phyloP scores from a whole-genome alignment of 2,113 vertebrate species.

The Clarias macrocephalus region DNA sequence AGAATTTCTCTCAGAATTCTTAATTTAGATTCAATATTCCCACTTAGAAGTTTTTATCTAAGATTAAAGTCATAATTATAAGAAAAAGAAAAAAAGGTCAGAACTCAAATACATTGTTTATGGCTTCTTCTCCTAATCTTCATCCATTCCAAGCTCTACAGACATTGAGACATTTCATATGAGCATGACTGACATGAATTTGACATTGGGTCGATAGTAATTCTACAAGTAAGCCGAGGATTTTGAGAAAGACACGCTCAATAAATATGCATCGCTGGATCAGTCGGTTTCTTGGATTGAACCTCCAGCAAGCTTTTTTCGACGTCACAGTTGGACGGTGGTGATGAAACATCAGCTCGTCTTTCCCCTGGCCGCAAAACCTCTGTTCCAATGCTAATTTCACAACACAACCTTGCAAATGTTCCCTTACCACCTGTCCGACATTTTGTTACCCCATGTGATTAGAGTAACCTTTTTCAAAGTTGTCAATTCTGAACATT shows the following conservation, averaged over 20 bases:
- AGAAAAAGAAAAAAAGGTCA: too few relatives aligned
- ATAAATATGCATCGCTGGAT: neutral
- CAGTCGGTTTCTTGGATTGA: neutral
- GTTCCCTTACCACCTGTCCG: neutral
- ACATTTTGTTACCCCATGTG: neutral
- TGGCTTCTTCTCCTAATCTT: too few relatives aligned
- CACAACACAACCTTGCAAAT: neutral
- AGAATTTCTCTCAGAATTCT: too few relatives aligned
- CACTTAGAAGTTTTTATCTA: too few relatives aligned
- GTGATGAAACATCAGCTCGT: neutral
- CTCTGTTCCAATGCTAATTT: neutral
- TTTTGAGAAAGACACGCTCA: neutral
- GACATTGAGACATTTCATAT: neutral
- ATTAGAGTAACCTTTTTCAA: too few relatives aligned
- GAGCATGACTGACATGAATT: neutral
- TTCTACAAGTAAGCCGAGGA: neutral
- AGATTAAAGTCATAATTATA: too few relatives aligned
- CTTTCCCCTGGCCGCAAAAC: neutral
- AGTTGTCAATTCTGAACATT: neutral
- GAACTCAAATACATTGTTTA: too few relatives aligned
- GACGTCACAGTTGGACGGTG: neutral
- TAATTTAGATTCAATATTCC: too few relatives aligned
- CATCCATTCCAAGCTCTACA: neutral
- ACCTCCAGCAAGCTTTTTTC: neutral
- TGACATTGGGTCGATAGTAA: neutral